These are phyloP conservation scores for Electrona antarctica DNA, from an alignment of 2,113 vertebrate species.

Conservation along the genomic window DNA sequence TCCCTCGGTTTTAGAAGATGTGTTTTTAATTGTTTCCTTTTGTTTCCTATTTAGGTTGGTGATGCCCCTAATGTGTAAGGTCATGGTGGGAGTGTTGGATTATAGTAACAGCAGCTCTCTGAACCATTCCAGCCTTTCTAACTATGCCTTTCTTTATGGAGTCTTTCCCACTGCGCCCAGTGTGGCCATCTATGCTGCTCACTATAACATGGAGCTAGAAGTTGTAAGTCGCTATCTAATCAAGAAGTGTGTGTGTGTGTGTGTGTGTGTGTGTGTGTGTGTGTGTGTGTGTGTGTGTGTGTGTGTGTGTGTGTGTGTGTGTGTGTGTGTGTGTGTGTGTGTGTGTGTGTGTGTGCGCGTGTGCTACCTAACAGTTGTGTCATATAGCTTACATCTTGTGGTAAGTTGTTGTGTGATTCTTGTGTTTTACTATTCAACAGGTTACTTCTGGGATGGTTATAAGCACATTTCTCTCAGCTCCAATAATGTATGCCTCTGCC, in stretches of 20 bases:
- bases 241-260: too few species aligned
- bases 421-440: slow-evolving; percentile 66
- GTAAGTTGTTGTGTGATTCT: background rate
- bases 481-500: slow-evolving; percentile 95
- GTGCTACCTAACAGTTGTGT: too few species aligned
- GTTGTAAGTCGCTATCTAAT: slow-evolving; percentile 84
- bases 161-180: slow-evolving; percentile 95
- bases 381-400: too few species aligned
- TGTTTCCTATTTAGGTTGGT: slow-evolving; percentile 80
- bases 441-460: slow-evolving; percentile 96
- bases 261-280: too few species aligned
- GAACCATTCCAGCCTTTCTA: slow-evolving; percentile 94
- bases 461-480: slow-evolving; percentile 96
- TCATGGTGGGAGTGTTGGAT: slow-evolving; percentile 94
- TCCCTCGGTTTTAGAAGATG: background rate
- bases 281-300: too few species aligned
- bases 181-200: slow-evolving; percentile 94
- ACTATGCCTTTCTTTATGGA: slow-evolving; percentile 96
- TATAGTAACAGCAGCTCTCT: slow-evolving; percentile 70
- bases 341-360: too few species aligned
- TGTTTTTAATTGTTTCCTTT: slow-evolving; percentile 28
- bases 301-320: too few species aligned
- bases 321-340: too few species aligned
- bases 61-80: slow-evolving; percentile 93
- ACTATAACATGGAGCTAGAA: slow-evolving; percentile 96